Conservation (phyloP, 2,113 vertebrate genomes). For the Mohoua ochrocephala region DNA sequence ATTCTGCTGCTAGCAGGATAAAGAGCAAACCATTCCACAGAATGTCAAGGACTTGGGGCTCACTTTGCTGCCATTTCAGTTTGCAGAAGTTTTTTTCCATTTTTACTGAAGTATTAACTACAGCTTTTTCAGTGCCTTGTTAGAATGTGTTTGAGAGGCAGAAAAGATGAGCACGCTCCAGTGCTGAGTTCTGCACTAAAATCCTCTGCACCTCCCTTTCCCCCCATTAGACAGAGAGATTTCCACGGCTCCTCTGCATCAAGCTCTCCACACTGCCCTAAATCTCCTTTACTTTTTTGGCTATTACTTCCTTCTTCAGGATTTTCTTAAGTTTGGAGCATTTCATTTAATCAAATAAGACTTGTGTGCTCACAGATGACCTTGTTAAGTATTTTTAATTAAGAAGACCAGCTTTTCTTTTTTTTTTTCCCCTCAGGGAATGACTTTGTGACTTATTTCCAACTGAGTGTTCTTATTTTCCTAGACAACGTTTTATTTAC, state of each 20-base stretch:
- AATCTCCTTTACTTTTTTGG: not conserved
- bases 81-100: not conserved
- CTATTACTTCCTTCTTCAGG: not conserved
- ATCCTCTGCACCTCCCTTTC: not conserved
- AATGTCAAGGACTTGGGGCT: not conserved
- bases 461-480: not conserved
- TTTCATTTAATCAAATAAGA: not conserved
- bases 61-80: not conserved
- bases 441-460: not conserved
- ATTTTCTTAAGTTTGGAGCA: not conserved
- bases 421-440: not conserved
- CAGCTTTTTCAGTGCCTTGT: not conserved
- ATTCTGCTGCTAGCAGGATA: not conserved
- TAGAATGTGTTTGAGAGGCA: not conserved
- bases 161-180: not conserved
- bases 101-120: not conserved
- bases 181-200: not conserved
- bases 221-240: not conserved
- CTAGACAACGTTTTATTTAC: slow-evolving; percentile 14
- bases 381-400: not conserved
- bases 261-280: not conserved
- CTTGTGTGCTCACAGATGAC: not conserved
- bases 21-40: not conserved
- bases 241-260: not conserved
- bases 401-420: not conserved